Base-by-base conservation (phyloP, 2,797 vertebrate genomes). In the Nyctibius grandis region DNA sequence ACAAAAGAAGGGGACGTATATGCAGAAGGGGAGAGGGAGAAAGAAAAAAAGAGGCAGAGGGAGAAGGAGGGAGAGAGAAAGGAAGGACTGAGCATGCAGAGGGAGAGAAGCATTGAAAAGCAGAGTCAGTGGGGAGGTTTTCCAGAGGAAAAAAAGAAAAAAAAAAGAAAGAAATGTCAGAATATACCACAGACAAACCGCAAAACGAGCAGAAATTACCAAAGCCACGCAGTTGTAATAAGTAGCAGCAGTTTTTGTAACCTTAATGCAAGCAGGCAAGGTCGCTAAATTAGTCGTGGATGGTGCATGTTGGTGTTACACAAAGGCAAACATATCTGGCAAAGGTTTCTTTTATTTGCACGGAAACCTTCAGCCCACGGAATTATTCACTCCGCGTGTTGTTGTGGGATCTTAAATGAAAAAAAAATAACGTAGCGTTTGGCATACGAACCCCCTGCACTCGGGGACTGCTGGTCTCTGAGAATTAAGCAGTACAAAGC, bases 261-360 rank as follows among this genome's bases (percentile, higher is more conserved):
- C 92, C 91, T 88, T 63, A 75, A 18, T 4, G 64, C 51, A 2
- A 78, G 72, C 77, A 90, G 85, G 64, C 86, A 92, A 96, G 95
- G 95, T 96, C 95, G 92, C 70, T 31, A 48, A 74, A 77, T 63
- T 48, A 70, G 89, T 54, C 25, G 50, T 83, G 91, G 82, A 74
- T 36, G 89, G 75, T 44, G 74, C 12, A 5, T 36, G 94, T 86
- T 89, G 75, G 74, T 59, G 82, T 28, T 9, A 70, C 86, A 89
- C 93, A 96, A 91, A 97, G 89, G 81, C 61, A 64, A 94, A 74
- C 36, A 4, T n/a, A 44, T 15, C 81, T 15, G 69, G 82, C 25
- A 16, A 73, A 64, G 81, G 40, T 88, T 47, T 34, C 75, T 75
- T 42, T 68, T 42, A 31, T 78, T 87, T 36, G 70, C 80, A 19